Evolutionary conservation across 1,140 invertebrate genomes (phyloP), one percentile per base, ranked within the genome.

Genomic region (Pseudobourletiella spinata): DNA sequence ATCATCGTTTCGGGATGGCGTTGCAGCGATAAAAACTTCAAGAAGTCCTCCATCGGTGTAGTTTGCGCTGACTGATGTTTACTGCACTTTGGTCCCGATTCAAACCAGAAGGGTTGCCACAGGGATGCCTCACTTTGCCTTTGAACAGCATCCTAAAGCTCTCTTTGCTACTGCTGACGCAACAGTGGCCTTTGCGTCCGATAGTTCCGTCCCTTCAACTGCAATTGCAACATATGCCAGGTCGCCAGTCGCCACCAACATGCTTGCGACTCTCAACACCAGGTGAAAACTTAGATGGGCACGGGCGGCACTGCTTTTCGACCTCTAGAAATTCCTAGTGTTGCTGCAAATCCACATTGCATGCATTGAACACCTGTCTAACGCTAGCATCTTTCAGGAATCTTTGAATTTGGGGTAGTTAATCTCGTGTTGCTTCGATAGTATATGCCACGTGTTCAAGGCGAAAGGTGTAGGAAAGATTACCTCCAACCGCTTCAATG

Each of bases 31-130:
- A 32, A 89, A 75, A 61, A 91, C 82, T 25, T 92, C 93, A 74
- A 94, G 90, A 3, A 96, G 77, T 35, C 93, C 92, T 69, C 81
- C 81, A 75, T 95, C 92, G 1, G 82, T 80, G 73, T 95, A 94
- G 59, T 79, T 84, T 16, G 82, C 80, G 74, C 87, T 93, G 55
- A 95, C 79, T 15, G 85, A 82, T 24, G 81, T 79, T n/a, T 0
- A 85, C 78, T 70, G 71, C 58, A 35, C 61, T 77, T 2, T 71
- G 71, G 3, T 76, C 76, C 8, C 66, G 30, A 4, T 72, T 72
- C 18, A 83, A 81, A 73, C 84, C 83, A 0, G 76, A 76, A 1
- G 93, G 76, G 83, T 76, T 63, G 79, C 68, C 32, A 72, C 75
- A 16, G 72, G 73, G 35, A 42, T 51, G 15, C 87, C 85, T 77